A percentile compares a stretch with the other conserved stretches of the same genome.
Conservation (phyloP, 2,113 vertebrate genomes). For the Xiphorhynchus elegans region DNA sequence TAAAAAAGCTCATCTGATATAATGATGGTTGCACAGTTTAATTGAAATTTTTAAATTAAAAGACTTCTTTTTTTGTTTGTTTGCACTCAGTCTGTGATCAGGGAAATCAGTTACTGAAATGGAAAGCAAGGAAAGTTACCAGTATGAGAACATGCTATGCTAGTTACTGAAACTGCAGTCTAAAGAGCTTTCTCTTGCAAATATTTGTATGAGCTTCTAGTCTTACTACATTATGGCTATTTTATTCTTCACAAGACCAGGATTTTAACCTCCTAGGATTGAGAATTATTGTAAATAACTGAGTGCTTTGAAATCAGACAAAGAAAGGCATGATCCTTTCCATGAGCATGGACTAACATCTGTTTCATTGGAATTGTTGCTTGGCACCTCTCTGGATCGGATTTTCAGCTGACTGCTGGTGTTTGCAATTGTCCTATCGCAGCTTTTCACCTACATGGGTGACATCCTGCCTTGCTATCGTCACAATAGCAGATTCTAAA, state of each 20-base stretch:
- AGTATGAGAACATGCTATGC: background rate
- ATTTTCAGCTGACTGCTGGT: background rate
- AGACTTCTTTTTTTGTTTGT: background rate
- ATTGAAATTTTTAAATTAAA: background rate
- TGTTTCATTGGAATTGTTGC: background rate
- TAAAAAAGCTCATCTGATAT: background rate
- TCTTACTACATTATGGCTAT: background rate
- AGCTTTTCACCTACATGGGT: slow-evolving; percentile 34
- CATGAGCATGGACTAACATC: background rate
- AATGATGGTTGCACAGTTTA: background rate
- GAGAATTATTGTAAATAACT: background rate
- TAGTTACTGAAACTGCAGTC: background rate
- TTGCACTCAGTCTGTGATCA: background rate
- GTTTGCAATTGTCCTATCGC: background rate
- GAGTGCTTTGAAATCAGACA: background rate
- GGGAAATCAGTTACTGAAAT: background rate
- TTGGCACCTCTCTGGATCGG: background rate
- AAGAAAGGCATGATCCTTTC: background rate
- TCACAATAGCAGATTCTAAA: slow-evolving; percentile 55
- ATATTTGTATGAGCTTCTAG: background rate
- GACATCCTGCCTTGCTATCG: slow-evolving; percentile 58
- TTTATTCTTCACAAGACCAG: background rate
- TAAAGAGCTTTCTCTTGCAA: background rate
- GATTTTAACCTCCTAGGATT: background rate
- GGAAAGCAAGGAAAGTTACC: background rate